These are phyloP conservation scores for Apeltes quadracus DNA, from an alignment of 2,113 vertebrate species.

Conservation along the genomic window DNA sequence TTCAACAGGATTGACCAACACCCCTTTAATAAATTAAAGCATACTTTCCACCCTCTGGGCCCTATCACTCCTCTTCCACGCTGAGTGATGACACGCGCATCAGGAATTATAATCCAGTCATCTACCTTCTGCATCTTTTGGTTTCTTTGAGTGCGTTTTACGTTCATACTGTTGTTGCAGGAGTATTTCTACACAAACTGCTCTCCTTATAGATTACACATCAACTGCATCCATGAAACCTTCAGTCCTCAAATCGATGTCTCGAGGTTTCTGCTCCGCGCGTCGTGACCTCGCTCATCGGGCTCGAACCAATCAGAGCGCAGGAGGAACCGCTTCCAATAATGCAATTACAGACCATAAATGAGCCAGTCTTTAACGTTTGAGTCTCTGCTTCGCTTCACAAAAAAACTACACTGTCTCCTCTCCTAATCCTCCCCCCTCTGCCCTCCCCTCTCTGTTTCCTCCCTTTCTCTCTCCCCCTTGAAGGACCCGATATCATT, in stretches of 20 bases:
- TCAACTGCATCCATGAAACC: background rate
- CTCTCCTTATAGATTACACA: background rate
- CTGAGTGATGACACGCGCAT: background rate
- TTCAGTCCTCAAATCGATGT: background rate
- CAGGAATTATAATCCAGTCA: background rate
- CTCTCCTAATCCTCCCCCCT: slow-evolving; percentile 36
- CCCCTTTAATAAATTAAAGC: too few relatives aligned
- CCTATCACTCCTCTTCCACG: too few relatives aligned
- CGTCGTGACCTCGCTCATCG: background rate
- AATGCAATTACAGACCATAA: slow-evolving; percentile 45
- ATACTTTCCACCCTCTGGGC: too few relatives aligned
- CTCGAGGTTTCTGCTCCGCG: slow-evolving; percentile 7
- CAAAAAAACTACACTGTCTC: slow-evolving; percentile 33
- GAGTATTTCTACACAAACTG: background rate
- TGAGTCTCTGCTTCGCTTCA: background rate
- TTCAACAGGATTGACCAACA: too few relatives aligned
- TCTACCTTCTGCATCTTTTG: background rate
- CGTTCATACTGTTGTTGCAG: background rate
- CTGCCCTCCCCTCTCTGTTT: slow-evolving; percentile 29
- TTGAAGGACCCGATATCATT: slow-evolving; percentile 62
- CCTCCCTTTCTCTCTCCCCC: slow-evolving; percentile 42
- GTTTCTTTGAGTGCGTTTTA: background rate
- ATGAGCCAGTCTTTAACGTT: background rate
- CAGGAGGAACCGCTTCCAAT: slow-evolving; percentile 50
- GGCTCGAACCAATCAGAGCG: slow-evolving; percentile 30